Base-by-base conservation (phyloP, 2,888 invertebrate species). In the Watsonalla binaria region DNA sequence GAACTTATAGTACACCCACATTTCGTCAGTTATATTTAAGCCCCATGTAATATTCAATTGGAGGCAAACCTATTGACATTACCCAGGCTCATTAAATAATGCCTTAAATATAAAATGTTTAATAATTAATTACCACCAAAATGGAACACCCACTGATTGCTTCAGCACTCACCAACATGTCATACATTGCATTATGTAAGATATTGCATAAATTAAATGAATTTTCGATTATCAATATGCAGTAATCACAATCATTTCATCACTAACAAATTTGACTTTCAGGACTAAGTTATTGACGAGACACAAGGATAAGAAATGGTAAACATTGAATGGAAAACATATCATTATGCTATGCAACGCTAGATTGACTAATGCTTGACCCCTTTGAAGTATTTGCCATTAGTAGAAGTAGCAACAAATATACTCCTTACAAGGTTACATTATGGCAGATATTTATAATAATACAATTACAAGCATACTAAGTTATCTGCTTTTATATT, bases 241-340 rank as follows among this genome's bases (percentile, higher is more conserved):
- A 67, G 62, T 67, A 63, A 73, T 76, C 81, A 80, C 73, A 78
- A 68, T 80, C 86, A 87, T 91, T 80, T 83, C 88, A 89, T 84
- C 79, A 82, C 87, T 88, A 87, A 88, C 88, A 84, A 77, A 85
- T 91, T 91, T 91, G 82, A 90, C 92, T 95, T 95, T 89, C 95
- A 96, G 95, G 95, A 95, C 95, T 92, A 95, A 95, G 93, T 93
- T 95, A 90, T 94, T 95, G 93, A 94, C 95, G 89, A 94, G 95
- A 92, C 95, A 94, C 93, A 94, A 93, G 93, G 95, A 95, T 92
- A 94, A 94, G 80, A 94, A 94, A 94, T 95, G 95, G 95, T 96
- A 95, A 95, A 81, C 69, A 72, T 63, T 71, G 68, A 74, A 76
- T 68, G 71, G n/a, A 66, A 66, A 65, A 65, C 63, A 71, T 66